phyloP scores from a whole-genome alignment of 2,797 vertebrate genomes.

The Lerista edwardsae region DNA sequence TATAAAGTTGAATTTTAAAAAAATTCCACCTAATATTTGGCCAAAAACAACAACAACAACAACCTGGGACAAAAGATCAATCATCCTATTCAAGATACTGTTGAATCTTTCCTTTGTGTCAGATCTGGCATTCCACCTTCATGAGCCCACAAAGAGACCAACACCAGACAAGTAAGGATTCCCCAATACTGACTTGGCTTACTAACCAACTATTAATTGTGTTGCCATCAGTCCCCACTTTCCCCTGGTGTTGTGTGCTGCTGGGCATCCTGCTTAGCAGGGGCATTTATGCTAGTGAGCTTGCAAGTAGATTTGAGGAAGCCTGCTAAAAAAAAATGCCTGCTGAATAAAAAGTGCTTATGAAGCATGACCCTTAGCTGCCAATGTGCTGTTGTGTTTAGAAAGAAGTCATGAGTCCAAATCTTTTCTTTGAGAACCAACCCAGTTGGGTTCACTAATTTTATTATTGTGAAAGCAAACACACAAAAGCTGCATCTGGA shows the following conservation, averaged over 20 bases:
- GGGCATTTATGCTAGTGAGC: too few relatives aligned
- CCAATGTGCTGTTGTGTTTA: not conserved
- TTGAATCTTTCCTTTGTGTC: too few relatives aligned
- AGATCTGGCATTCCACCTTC: not conserved
- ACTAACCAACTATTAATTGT: not conserved
- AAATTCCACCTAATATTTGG: not conserved
- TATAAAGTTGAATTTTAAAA: too few relatives aligned
- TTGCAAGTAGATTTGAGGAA: not conserved
- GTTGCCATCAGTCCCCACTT: not conserved
- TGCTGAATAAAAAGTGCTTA: too few relatives aligned
- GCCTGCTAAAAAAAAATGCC: not conserved
- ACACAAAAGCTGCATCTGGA: not conserved
- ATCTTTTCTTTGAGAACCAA: not conserved
- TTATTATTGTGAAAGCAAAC: not conserved
- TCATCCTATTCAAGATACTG: not conserved
- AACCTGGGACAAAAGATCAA: not conserved
- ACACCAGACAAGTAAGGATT: not conserved
- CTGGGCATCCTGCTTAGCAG: not conserved
- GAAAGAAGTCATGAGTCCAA: too few relatives aligned
- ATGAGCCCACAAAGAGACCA: not conserved
- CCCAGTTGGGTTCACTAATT: not conserved
- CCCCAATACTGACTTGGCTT: not conserved
- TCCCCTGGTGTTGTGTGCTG: not conserved
- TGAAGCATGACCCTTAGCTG: not conserved
- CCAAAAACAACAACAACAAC: too few relatives aligned